phyloP scores from a whole-genome alignment of 2,797 vertebrate species.

The Graptemys geographica region DNA sequence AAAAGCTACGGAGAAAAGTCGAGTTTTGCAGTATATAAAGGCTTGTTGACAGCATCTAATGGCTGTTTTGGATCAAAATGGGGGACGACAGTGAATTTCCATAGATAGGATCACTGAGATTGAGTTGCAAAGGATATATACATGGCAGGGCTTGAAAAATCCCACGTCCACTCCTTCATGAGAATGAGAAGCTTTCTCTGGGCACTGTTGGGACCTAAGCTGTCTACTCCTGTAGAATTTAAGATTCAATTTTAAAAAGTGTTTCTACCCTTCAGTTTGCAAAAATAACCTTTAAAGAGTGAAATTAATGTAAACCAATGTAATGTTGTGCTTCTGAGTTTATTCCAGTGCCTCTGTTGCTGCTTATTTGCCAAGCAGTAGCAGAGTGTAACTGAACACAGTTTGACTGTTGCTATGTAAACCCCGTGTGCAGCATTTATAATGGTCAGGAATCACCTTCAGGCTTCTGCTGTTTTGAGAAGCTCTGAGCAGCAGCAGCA shows the following conservation, averaged over 20 bases:
- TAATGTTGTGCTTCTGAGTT: accelerated
- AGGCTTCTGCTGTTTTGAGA: background rate
- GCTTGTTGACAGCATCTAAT: background rate
- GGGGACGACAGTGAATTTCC: background rate
- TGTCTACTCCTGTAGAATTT: background rate
- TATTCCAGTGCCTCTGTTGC: background rate
- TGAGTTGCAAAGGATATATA: background rate
- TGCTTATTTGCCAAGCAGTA: accelerated
- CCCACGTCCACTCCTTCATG: background rate
- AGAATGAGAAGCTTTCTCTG: accelerated
- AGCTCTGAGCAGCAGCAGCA: background rate
- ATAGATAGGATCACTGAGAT: background rate
- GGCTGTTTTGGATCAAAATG: background rate
- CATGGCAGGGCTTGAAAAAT: background rate
- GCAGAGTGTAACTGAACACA: accelerated
- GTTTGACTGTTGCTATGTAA: accelerated
- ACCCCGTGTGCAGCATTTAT: accelerated
- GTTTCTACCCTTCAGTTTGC: background rate
- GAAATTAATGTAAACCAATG: accelerated
- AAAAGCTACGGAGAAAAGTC: background rate
- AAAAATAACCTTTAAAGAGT: background rate
- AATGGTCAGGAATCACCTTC: accelerated
- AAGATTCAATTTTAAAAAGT: background rate
- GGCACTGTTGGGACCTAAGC: background rate
- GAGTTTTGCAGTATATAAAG: background rate